Evolutionary conservation across 2,888 invertebrate species (phyloP).

Genomic region (Drosophila flavopinicola): DNA sequence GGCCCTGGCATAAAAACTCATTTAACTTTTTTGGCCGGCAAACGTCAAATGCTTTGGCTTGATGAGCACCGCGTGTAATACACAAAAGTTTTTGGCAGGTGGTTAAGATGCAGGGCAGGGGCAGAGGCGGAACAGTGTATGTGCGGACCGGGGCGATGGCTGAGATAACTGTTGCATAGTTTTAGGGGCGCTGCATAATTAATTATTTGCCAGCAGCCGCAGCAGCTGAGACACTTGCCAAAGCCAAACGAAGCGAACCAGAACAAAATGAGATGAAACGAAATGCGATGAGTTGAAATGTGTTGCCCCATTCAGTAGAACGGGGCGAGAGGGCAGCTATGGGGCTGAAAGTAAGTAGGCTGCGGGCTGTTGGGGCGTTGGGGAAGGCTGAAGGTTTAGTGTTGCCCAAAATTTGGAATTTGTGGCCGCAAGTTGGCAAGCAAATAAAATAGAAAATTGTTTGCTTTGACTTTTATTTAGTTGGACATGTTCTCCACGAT

Average conservation of each 20-base stretch:
- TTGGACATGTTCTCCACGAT: conserved; percentile 55
- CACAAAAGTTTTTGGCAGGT: conserved; percentile 65
- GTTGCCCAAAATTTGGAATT: conserved; percentile 52
- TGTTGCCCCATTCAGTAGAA: conserved; percentile 27
- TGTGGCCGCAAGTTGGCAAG: conserved; percentile 63
- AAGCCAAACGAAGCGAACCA: conserved; percentile 38
- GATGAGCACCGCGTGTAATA: conserved; percentile 62
- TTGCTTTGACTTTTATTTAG: conserved; percentile 65
- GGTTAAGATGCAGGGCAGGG: conserved; percentile 32
- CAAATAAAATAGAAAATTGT: conserved; percentile 73
- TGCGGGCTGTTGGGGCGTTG: background rate
- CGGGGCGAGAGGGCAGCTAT: background rate
- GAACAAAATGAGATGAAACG: conserved; percentile 47
- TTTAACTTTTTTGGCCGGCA: conserved; percentile 78
- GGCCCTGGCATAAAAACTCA: conserved; percentile 76
- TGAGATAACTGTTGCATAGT: conserved; percentile 76
- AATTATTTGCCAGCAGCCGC: conserved; percentile 61
- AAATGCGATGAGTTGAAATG: conserved; percentile 49
- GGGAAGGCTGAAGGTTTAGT: background rate
- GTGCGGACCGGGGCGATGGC: background rate
- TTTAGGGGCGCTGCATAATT: conserved; percentile 67
- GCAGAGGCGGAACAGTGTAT: background rate
- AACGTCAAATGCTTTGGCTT: conserved; percentile 67
- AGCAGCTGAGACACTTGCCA: conserved; percentile 21
- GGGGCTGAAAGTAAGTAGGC: background rate